Evolutionary conservation across 1,140 invertebrate species (phyloP), one percentile per base, ranked within the genome.

Genomic region (Platyura marginata): DNA sequence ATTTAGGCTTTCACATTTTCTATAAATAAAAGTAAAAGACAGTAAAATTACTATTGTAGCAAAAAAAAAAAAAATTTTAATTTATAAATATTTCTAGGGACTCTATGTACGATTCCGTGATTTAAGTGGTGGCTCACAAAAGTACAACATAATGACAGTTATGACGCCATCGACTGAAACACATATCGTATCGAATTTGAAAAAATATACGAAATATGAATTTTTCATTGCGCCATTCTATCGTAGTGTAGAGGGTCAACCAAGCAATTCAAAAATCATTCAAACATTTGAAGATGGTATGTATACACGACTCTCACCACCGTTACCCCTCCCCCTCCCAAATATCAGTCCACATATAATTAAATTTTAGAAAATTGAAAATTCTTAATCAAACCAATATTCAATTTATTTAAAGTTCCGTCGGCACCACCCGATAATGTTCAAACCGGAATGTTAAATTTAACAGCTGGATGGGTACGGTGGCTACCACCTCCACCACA

Each of bases 21-120:
- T n/a, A n/a, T n/a, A n/a, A n/a, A n/a, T n/a, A n/a, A n/a, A n/a
- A n/a, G n/a, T n/a, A n/a, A n/a, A n/a, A n/a, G n/a, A n/a, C n/a
- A n/a, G n/a, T n/a, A n/a, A n/a, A n/a, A n/a, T n/a, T n/a, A n/a
- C n/a, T n/a, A n/a, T n/a, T n/a, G n/a, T n/a, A n/a, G n/a, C n/a
- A n/a, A n/a, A n/a, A n/a, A n/a, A n/a, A n/a, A n/a, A n/a, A n/a
- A n/a, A n/a, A n/a, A n/a, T n/a, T n/a, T n/a, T n/a, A n/a, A n/a
- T n/a, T n/a, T n/a, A n/a, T n/a, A n/a, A n/a, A n/a, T n/a, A 2
- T 50, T 70, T 93, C 1, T 85, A 96, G 67, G 92, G 92, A 10
- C 79, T 93, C 16, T 92, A 94, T 56, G 82, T 97, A 37, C 77
- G 90, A 45, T 98, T 91, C 59, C 77, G 88, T 44, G 79, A 87